phyloP scores from a whole-genome alignment of 1,140 invertebrate species.

The Bombus breviceps region DNA sequence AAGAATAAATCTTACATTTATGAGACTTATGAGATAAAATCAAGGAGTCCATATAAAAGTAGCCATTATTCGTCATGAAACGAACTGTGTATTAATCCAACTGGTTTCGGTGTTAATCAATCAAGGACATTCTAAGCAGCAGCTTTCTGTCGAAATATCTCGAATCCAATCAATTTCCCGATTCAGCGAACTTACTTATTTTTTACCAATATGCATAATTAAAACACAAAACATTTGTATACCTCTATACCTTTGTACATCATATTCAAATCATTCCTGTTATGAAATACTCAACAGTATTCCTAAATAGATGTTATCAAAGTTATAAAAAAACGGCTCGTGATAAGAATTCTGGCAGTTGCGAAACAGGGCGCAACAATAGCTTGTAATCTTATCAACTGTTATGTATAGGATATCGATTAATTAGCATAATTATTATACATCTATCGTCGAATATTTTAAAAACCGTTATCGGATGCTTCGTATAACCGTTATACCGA shows the following conservation, averaged over 20 bases:
- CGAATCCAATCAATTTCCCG: not conserved
- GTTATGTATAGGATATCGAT: no score
- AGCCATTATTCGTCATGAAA: not conserved
- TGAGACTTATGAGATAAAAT: not conserved
- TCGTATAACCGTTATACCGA: constrained; percentile 45
- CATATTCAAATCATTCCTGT: not conserved
- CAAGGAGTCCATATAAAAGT: not conserved
- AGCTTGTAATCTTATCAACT: constrained; percentile 27
- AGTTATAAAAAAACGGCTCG: not conserved
- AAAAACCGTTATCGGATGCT: not conserved
- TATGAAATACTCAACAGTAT: no score
- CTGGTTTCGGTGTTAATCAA: not conserved
- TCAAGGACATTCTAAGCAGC: not conserved
- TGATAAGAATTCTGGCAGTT: not conserved
- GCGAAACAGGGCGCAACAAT: constrained; percentile 15
- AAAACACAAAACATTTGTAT: not conserved
- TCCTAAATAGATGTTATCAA: not conserved
- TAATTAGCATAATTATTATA: no score
- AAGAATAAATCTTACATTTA: not conserved
- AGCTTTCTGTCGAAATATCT: not conserved
- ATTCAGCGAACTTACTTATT: not conserved
- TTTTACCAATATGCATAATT: no score
- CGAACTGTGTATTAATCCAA: not conserved
- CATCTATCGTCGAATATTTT: no score
- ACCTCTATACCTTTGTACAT: not conserved